phyloP scores from a whole-genome alignment of 2,888 invertebrate genomes.

The Trissoscelio sp. region DNA sequence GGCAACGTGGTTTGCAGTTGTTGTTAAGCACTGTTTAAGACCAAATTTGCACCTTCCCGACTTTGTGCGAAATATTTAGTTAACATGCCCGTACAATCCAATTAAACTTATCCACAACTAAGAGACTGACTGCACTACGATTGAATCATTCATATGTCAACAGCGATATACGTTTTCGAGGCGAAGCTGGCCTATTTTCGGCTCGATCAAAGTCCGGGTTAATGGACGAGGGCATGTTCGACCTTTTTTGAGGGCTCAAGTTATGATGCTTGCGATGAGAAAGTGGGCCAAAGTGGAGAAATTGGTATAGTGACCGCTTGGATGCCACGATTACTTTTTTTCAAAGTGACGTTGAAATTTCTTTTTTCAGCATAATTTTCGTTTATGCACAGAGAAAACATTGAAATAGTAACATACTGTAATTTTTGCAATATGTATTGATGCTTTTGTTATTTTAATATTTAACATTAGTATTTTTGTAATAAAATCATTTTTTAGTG shows the following conservation, averaged over 20 bases:
- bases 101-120: constrained; percentile 23
- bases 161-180: not conserved
- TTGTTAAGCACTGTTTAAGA: constrained; percentile 51
- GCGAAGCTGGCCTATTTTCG: not conserved
- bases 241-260: not conserved
- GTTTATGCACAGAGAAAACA: no score
- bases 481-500: no score
- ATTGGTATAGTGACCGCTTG: constrained; percentile 19
- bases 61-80: constrained; percentile 41
- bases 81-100: constrained; percentile 19
- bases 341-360: no score
- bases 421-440: no score
- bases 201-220: not conserved
- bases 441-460: no score
- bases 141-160: not conserved
- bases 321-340: not conserved
- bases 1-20: constrained; percentile 34
- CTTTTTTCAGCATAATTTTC: no score
- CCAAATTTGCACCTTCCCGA: constrained; percentile 14
- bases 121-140: not conserved
- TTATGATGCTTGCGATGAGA: not conserved
- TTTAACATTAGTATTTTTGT: no score
- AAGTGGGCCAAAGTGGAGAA: constrained; percentile 22
- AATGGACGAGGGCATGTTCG: not conserved
- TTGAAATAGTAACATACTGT: no score